Conservation (phyloP, 2,113 vertebrate genomes). For the Ictidomys tridecemlineatus region DNA sequence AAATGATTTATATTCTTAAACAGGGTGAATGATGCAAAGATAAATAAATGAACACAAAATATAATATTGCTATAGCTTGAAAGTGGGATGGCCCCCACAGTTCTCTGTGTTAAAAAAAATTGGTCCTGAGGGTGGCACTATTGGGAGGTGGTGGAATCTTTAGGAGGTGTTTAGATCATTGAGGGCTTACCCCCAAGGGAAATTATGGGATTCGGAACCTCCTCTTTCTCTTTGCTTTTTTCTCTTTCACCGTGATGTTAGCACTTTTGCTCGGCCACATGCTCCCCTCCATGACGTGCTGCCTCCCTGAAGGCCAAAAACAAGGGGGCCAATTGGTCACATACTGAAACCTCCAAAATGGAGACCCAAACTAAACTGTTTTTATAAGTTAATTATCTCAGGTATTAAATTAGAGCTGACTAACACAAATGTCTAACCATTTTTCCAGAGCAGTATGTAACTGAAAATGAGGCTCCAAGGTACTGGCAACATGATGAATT, state of each 20-base stretch:
- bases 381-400: not conserved
- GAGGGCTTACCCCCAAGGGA: no score
- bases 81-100: not conserved
- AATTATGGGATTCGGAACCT: not conserved
- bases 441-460: not conserved
- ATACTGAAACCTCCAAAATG: not conserved
- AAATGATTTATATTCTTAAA: constrained; percentile 21
- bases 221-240: not conserved
- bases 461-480: not conserved
- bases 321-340: not conserved
- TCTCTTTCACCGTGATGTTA: not conserved
- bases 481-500: not conserved
- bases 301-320: not conserved
- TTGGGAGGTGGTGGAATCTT: not conserved
- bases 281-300: no score
- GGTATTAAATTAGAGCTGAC: not conserved
- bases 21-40: not conserved
- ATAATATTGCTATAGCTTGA: not conserved
- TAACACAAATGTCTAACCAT: not conserved
- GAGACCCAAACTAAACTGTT: not conserved
- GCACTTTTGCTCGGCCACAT: not conserved
- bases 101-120: not conserved
- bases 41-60: not conserved
- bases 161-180: not conserved
- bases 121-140: not conserved